Evolutionary conservation across 1,140 invertebrate genomes (phyloP), one percentile per base, ranked within the genome.

Genomic region (Heliconius hermathena): DNA sequence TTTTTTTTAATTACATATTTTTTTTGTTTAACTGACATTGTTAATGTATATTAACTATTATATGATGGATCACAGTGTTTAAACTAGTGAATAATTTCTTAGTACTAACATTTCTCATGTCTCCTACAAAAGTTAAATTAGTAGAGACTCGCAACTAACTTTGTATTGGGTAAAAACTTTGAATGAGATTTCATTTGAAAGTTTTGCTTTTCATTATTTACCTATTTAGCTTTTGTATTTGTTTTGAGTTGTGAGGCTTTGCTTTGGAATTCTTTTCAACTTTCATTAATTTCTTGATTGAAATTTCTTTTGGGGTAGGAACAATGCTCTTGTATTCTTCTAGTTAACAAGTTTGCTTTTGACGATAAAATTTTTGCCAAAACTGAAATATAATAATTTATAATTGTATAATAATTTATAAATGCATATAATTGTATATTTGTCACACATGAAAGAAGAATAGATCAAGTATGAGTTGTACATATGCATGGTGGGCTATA

Each of bases 181-280:
- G 83, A 88, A 90, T 92, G 87, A 66, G 86, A 91, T 90, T 92
- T 90, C 86, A 87, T 91, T 91, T 86, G 81, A 86, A 92, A 92
- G 84, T 92, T 92, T 86, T 80, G 83, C 85, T 85, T 89, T 89
- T 91, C 87, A 90, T 91, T 93, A 90, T 91, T 90, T 89, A 90
- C 88, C 87, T 90, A 89, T 91, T 91, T 91, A 85, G 87, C 85
- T 88, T 87, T 86, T 86, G 83, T 84, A 81, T 89, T 92, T 90
- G 89, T 89, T 88, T 85, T 81, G 76, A 83, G 81, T 87, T 87
- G 82, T 86, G 77, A 73, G 80, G 81, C 87, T 84, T 83, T 84
- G 80, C 84, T 81, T 88, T 85, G 81, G 78, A 84, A 88, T 90
- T 88, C 86, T 89, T 90, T 83, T 71, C 16, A 85, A 85, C 72